Conservation (phyloP, 2,113 vertebrate species). For the Camelus dromedarius region DNA sequence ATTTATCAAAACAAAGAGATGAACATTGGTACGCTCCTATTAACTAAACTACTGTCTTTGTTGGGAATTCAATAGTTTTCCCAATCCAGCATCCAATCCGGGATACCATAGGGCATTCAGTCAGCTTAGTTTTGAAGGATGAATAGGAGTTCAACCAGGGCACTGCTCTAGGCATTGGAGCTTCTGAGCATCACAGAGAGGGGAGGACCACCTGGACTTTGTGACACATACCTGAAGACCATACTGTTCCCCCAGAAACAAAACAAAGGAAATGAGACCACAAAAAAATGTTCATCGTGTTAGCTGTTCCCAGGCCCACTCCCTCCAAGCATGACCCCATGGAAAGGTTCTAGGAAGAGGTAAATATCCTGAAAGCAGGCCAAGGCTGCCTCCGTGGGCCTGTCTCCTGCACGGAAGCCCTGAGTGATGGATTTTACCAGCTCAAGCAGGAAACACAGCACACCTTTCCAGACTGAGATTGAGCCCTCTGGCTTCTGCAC, state of each 20-base stretch:
- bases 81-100: neutral
- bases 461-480: fast-evolving
- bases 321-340: neutral
- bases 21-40: neutral
- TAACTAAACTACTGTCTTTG: neutral
- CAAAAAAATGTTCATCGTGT: fast-evolving
- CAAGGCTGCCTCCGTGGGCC: neutral
- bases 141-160: neutral
- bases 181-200: neutral
- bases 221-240: neutral
- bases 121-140: neutral
- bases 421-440: too few relatives aligned
- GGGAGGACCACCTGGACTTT: neutral
- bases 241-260: neutral
- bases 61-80: neutral
- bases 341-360: neutral
- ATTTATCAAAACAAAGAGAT: neutral
- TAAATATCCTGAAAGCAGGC: neutral
- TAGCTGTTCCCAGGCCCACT: neutral
- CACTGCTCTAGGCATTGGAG: neutral
- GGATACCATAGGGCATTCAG: fast-evolving
- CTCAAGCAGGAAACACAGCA: neutral
- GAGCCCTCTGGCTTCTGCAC: neutral
- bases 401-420: neutral
- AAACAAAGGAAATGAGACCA: neutral